Base-by-base conservation (phyloP, 1,140 invertebrate species). In the Brachionus koreanus region DNA sequence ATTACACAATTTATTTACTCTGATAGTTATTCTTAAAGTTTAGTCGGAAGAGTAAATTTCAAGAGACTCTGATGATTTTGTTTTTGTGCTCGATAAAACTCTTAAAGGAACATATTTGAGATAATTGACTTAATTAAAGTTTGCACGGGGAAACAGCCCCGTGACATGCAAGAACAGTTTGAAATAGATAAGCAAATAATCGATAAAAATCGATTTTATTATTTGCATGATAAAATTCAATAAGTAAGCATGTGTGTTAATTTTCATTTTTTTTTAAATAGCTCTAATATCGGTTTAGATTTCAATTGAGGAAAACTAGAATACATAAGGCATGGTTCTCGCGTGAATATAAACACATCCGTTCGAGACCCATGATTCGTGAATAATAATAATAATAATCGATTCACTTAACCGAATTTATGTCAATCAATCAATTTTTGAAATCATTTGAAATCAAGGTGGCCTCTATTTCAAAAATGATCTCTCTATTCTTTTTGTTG, bases 351-450 rank as follows among this genome's bases (percentile, higher is more conserved):
- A 69, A 23, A 37, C 65, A 39, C 65, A 69, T 69, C 65, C 65
- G 65, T 69, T 65, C 33, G 33, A 65, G 63, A 33, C 63, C 25
- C 33, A 65, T 65, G 49, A 57, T 57, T 57, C 25, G 63, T 65
- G 33, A 29, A 65, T 33, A 65, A 65, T 37, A 65, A 29, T 29
- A 65, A 23, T 61, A 63, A 33, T 33, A 29, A 33, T 65, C 25
- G 63, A 65, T 33, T 65, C 63, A 65, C 63, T 65, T 65, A 65
- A 65, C 63, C 63, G 63, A 65, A 65, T 69, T 69, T 69, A 37
- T 69, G 65, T 69, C 65, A 69, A 69, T 69, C 65, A 69, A 69
- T 69, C 29, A 69, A 65, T 65, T 33, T 12, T 33, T 65, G 49
- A 42, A 42, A 42, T 13, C 39, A 42, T 42, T 42, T 42, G 39